Base-by-base conservation (phyloP, 1,140 invertebrate species). In the Neodiprion lecontei region DNA sequence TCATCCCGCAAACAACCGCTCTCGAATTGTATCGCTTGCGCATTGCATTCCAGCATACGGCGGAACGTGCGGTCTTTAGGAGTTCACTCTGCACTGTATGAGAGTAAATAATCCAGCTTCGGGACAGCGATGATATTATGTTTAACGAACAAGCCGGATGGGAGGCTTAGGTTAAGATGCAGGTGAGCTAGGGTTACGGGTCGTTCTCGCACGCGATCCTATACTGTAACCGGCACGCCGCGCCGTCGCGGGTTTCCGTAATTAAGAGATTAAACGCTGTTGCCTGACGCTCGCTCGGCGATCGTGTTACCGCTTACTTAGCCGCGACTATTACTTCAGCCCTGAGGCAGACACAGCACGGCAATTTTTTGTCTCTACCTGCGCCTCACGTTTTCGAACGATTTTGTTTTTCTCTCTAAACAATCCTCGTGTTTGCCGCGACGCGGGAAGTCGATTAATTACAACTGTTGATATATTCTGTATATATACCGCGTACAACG, bases 81-180 rank as follows among this genome's bases (percentile, higher is more conserved):
- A 40, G 4, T 40, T 40, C 28, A 40, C 28, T 40, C 28, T 40
- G 28, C 28, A 40, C 28, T 2, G 28, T 40, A 61, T 12, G 11
- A 4, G 9, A 17, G 53, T 61, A 61, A 61, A 61, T 61, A 61
- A 61, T 61, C 53, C 53, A 9, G 53, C 53, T 61, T 17, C 11
- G 11, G n/a, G 11, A 12, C 78, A 78, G 73, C 83, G 79, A 84
- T 86, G 80, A 86, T 87, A 87, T 87, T 85, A 87, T 17, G 53
- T 87, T 87, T 86, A 86, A 83, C 84, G 85, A 87, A 87, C 85
- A 86, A 86, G 85, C 86, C 86, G 86, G 86, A 87, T 87, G 86
- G 79, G 50, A 72, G 79, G 80, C 81, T 87, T 86, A 87, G 67
- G 71, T 40, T 40, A 40, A 61, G 53, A 61, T 61, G 11, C 53